Percentiles rank a stretch among this genome's conserved stretches.
Conservation (phyloP, 2,797 vertebrate genomes). For the Hoplostethus atlanticus region DNA sequence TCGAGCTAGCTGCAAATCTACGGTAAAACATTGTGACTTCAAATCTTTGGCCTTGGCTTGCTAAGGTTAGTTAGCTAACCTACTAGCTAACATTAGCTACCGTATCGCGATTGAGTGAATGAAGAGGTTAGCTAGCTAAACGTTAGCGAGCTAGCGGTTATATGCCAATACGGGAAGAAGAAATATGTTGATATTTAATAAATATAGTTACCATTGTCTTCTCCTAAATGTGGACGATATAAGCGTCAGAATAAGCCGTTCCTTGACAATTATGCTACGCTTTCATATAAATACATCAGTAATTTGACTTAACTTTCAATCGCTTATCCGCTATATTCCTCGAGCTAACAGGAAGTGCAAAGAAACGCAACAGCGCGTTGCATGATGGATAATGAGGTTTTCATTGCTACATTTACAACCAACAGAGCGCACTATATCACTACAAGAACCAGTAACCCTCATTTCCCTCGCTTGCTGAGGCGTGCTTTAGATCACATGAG, state of each 20-base stretch:
- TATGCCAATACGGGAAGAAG: background rate
- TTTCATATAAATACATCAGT: slow-evolving; percentile 67
- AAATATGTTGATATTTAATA: background rate
- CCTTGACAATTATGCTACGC: slow-evolving; percentile 21
- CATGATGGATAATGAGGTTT: slow-evolving; percentile 76
- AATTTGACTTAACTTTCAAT: slow-evolving; percentile 42
- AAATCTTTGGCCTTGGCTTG: background rate
- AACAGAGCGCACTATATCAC: slow-evolving; percentile 7
- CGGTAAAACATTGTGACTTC: slow-evolving; percentile 4
- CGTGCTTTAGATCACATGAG: slow-evolving; percentile 68
- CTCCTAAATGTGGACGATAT: slow-evolving; percentile 29
- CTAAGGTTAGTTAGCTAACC: slow-evolving; percentile 1
- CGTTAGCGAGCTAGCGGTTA: slow-evolving; percentile 34
- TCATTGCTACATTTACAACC: accelerated
- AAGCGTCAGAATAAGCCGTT: slow-evolving; percentile 43
- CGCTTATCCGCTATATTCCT: slow-evolving; percentile 73
- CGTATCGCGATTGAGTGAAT: slow-evolving; percentile 28
- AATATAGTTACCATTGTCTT: slow-evolving; percentile 79
- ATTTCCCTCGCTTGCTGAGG: background rate
- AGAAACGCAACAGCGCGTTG: background rate
- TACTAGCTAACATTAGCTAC: slow-evolving; percentile 30
- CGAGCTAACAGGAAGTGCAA: slow-evolving; percentile 69
- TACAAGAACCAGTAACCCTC: slow-evolving; percentile 71
- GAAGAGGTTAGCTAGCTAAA: slow-evolving; percentile 29
- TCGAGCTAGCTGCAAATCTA: background rate